phyloP scores from a whole-genome alignment of 2,797 vertebrate genomes.

The Microcaecilia unicolor region DNA sequence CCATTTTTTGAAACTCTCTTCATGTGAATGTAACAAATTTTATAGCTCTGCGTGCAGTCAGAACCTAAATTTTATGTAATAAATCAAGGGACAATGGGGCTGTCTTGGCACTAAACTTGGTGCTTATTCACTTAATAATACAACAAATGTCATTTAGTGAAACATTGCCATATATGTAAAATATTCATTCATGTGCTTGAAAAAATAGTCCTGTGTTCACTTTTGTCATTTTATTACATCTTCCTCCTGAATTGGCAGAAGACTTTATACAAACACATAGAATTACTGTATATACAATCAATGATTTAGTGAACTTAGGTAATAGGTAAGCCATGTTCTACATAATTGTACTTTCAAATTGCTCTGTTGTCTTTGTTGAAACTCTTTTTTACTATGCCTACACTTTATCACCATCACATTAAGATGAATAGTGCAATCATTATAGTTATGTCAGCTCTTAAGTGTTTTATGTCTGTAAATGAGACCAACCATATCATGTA shows the following conservation, averaged over 20 bases:
- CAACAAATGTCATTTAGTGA: slow-evolving; percentile 58
- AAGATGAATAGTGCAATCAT: slow-evolving; percentile 3
- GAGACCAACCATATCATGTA: slow-evolving; percentile 31
- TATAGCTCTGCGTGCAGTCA: slow-evolving; percentile 37
- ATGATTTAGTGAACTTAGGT: slow-evolving; percentile 22
- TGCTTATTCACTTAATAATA: slow-evolving; percentile 64
- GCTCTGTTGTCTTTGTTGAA: slow-evolving; percentile 24
- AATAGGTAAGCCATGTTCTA: slow-evolving; percentile 25
- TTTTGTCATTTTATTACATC: slow-evolving; percentile 34
- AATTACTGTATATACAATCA: slow-evolving; percentile 28
- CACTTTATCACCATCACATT: neutral
- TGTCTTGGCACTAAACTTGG: slow-evolving; percentile 65
- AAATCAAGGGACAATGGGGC: slow-evolving; percentile 71
- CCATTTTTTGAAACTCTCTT: slow-evolving; percentile 54
- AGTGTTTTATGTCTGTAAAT: slow-evolving; percentile 21
- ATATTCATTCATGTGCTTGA: slow-evolving; percentile 35
- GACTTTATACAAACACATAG: slow-evolving; percentile 18
- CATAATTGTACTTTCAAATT: slow-evolving; percentile 26
- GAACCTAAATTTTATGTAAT: slow-evolving; percentile 47
- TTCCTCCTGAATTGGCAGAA: slow-evolving; percentile 29
- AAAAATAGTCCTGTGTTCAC: slow-evolving; percentile 34
- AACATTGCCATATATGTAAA: slow-evolving; percentile 31
- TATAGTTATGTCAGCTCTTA: slow-evolving; percentile 26
- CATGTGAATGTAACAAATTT: slow-evolving; percentile 51
- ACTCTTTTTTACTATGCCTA: too few species aligned